Conservation (phyloP, 1,140 invertebrate species). For the Sarcophaga bullata region DNA sequence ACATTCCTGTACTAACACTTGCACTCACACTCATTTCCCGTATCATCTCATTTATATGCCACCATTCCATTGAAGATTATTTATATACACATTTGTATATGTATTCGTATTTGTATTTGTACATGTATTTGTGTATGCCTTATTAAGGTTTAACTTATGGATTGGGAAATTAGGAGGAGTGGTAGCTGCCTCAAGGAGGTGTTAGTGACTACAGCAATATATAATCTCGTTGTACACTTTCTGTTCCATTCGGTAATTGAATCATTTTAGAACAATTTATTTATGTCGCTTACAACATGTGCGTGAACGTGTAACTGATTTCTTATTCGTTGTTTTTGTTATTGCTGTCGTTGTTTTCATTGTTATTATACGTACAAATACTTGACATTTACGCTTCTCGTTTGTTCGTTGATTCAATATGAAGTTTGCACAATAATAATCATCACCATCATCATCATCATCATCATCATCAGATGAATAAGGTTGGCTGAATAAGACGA, state of each 20-base stretch:
- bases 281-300: constrained; percentile 36
- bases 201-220: not conserved
- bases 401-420: not conserved
- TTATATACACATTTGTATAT: too few relatives aligned
- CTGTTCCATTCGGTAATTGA: constrained; percentile 35
- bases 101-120: too few relatives aligned
- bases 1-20: not conserved
- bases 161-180: not conserved
- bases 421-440: not conserved
- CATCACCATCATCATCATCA: not conserved
- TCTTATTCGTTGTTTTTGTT: not conserved
- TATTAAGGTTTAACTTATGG: not conserved
- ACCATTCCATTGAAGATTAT: too few relatives aligned
- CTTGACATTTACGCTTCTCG: not conserved
- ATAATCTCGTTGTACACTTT: constrained; percentile 19
- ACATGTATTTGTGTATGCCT: not conserved
- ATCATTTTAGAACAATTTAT: constrained; percentile 38
- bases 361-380: not conserved
- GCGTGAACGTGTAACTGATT: constrained; percentile 24
- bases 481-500: not conserved
- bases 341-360: not conserved
- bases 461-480: not conserved
- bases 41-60: too few relatives aligned
- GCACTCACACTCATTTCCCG: too few relatives aligned
- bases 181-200: not conserved